Percentiles rank a stretch among this genome's conserved stretches.
These are phyloP conservation scores for Drosophila algonquin DNA, from an alignment of 2,888 invertebrate species.

Conservation along the genomic window DNA sequence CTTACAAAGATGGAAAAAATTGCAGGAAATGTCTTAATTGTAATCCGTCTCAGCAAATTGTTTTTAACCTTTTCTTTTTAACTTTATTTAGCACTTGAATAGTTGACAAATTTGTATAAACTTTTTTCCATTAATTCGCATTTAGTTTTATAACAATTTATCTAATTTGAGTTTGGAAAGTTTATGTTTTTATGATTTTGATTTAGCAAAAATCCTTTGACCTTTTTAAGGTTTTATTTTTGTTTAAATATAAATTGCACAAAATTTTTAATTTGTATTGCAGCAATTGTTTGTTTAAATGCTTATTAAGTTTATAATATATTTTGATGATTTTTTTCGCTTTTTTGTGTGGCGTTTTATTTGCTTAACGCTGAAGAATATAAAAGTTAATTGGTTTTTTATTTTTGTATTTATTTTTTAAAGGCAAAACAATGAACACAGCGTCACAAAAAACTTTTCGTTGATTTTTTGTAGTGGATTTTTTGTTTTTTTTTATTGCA, in stretches of 20 bases:
- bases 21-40: constrained; percentile 11
- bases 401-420: constrained; percentile 33
- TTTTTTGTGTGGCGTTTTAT: constrained; percentile 5
- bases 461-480: constrained; percentile 16
- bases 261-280: constrained; percentile 27
- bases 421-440: constrained; percentile 56
- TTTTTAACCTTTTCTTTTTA: constrained; percentile 19
- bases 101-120: constrained; percentile 17
- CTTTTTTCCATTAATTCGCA: constrained; percentile 13
- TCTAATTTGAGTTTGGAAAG: constrained; percentile 30
- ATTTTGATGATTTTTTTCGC: constrained; percentile 17
- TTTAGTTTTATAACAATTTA: constrained; percentile 26
- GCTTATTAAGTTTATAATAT: constrained; percentile 16
- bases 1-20: constrained; percentile 52
- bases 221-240: constrained; percentile 23
- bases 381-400: constrained; percentile 31
- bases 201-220: constrained; percentile 24
- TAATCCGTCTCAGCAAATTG: constrained; percentile 45
- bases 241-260: constrained; percentile 39
- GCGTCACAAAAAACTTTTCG: constrained; percentile 15
- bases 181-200: constrained; percentile 3
- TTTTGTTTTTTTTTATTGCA: constrained; percentile 32
- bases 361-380: background rate
- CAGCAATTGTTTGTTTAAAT: constrained; percentile 34
- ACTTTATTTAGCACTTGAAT: constrained; percentile 13